A percentile compares a stretch with the other conserved stretches of the same genome.
These are phyloP conservation scores for Strigamia crassipes DNA, from an alignment of 2,888 invertebrate genomes.

Conservation along the genomic window DNA sequence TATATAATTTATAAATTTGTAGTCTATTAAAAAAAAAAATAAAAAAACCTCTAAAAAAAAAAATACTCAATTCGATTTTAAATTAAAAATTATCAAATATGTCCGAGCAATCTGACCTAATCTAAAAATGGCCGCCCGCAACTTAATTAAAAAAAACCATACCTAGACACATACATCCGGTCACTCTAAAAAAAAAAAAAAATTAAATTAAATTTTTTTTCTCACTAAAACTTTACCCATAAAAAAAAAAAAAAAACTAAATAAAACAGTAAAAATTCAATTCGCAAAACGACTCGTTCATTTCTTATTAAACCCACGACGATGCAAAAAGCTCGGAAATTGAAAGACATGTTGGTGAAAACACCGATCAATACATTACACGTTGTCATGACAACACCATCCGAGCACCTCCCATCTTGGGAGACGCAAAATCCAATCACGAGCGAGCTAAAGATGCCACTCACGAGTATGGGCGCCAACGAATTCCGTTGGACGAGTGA, in stretches of 20 bases:
- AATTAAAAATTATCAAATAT: not conserved
- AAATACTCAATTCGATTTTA: not conserved
- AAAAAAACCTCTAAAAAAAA: not conserved
- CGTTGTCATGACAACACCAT: constrained; percentile 23
- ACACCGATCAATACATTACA: constrained; percentile 13
- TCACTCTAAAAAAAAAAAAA: no score
- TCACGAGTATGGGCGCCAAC: constrained; percentile 3
- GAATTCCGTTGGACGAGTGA: constrained; percentile 34
- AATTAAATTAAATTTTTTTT: no score
- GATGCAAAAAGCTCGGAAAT: not conserved
- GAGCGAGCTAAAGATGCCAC: constrained; percentile 27
- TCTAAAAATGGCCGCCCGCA: no score
- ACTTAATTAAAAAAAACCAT: no score
- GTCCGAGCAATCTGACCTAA: no score
- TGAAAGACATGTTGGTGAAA: constrained; percentile 26
- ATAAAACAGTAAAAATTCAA: not conserved
- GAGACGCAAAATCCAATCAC: constrained; percentile 27
- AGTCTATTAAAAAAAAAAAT: no score
- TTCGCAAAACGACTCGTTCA: not conserved
- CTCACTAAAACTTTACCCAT: no score
- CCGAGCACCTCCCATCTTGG: constrained; percentile 32
- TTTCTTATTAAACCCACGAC: not conserved
- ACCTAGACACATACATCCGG: no score
- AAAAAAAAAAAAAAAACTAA: not conserved
- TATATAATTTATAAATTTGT: no score